phyloP scores from a whole-genome alignment of 1,140 invertebrate genomes.

The Saxidomus purpurata region DNA sequence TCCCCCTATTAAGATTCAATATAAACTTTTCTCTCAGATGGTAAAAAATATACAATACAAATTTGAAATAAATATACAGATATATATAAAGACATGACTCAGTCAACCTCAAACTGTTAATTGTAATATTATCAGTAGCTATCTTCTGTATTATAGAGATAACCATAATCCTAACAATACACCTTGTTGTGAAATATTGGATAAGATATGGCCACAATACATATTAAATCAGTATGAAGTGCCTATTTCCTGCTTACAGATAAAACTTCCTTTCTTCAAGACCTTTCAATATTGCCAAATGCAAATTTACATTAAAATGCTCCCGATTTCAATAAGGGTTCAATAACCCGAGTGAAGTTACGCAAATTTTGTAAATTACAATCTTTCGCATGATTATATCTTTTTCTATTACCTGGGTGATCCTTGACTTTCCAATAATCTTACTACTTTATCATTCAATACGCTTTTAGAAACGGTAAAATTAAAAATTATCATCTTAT shows the following conservation, averaged over 20 bases:
- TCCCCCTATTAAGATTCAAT: too few species aligned
- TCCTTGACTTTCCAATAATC: slow-evolving; percentile 32
- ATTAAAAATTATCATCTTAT: not conserved
- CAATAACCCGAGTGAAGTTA: slow-evolving; percentile 12
- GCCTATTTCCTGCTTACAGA: slow-evolving; percentile 21
- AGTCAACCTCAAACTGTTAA: not conserved
- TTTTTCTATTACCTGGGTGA: slow-evolving; percentile 27
- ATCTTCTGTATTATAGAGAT: not conserved
- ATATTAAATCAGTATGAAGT: slow-evolving; percentile 25
- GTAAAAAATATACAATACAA: too few species aligned
- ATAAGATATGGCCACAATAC: slow-evolving; percentile 17
- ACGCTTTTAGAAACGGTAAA: not conserved
- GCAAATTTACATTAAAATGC: slow-evolving; percentile 28
- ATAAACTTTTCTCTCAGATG: too few species aligned
- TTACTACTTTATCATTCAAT: not conserved
- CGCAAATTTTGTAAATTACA: slow-evolving; percentile 20
- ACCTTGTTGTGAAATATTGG: slow-evolving; percentile 29
- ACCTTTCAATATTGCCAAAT: not conserved
- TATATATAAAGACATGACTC: too few species aligned
- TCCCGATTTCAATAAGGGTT: slow-evolving; percentile 23
- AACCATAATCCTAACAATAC: slow-evolving; percentile 3
- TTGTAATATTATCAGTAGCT: not conserved
- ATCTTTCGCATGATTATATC: not conserved
- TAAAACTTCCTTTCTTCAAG: slow-evolving; percentile 22
- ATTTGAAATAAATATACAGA: too few species aligned